A percentile compares a stretch with the other conserved stretches of the same genome.
Conservation (phyloP, 2,113 vertebrate genomes). For the Nymphicus hollandicus region DNA sequence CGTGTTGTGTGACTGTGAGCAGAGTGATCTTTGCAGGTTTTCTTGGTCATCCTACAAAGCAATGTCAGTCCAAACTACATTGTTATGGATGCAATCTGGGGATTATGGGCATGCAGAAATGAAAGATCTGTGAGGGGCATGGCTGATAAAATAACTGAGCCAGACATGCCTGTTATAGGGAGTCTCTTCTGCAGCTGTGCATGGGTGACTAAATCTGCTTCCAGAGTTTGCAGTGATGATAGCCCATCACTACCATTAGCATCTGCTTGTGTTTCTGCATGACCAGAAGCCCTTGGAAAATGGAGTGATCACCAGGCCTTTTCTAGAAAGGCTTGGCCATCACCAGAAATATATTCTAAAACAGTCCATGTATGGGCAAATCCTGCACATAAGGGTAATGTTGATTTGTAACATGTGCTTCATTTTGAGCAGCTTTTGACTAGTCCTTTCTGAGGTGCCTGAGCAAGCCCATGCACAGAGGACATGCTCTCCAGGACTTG, state of each 20-base stretch:
- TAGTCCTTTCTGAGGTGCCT: neutral
- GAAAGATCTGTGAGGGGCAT: neutral
- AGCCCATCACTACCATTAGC: neutral
- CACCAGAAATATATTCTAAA: neutral
- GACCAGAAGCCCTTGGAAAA: neutral
- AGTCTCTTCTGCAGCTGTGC: neutral
- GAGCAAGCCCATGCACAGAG: neutral
- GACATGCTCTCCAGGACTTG: neutral
- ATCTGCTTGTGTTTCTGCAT: neutral
- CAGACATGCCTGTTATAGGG: neutral
- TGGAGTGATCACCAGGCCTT: neutral
- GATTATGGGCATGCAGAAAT: neutral
- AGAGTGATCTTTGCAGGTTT: neutral
- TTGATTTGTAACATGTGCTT: neutral
- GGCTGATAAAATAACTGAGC: neutral
- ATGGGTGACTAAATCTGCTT: neutral
- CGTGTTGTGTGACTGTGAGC: neutral
- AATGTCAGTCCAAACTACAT: neutral
- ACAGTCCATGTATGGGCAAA: neutral
- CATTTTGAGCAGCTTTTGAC: neutral
- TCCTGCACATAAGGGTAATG: neutral
- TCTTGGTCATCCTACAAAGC: neutral
- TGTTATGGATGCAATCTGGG: neutral
- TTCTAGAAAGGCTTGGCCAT: neutral
- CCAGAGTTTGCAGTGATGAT: neutral